A percentile compares a stretch with the other conserved stretches of the same genome.
phyloP scores from a whole-genome alignment of 2,113 vertebrate species.

The Ochotona curzoniae region DNA sequence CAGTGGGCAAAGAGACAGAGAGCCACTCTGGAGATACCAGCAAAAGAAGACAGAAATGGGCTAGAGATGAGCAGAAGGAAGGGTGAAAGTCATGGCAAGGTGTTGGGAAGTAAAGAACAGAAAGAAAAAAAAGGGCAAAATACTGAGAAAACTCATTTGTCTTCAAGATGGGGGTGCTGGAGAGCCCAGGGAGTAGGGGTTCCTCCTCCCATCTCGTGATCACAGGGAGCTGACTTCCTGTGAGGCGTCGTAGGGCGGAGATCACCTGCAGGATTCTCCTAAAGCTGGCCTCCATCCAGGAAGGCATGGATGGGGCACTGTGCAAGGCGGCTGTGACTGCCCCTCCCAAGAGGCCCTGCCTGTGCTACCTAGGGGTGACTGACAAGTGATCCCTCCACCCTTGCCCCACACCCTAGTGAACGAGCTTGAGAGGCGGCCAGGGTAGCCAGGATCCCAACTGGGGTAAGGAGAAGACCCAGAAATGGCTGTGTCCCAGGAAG shows the following conservation, averaged over 20 bases:
- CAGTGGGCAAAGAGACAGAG: neutral
- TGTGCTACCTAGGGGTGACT: fast-evolving
- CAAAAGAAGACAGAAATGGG: neutral
- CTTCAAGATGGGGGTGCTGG: neutral
- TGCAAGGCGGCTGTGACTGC: no score
- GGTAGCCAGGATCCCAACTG: neutral
- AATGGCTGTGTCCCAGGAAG: neutral
- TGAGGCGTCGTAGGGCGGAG: neutral
- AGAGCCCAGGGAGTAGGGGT: no score
- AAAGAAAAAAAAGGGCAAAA: neutral
- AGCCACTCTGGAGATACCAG: neutral
- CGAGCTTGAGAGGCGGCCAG: no score
- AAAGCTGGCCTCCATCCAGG: neutral
- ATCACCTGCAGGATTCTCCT: no score
- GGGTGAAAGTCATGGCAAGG: no score
- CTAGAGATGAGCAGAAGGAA: no score
- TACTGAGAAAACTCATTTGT: neutral
- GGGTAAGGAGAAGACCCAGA: slow-evolving; percentile 12
- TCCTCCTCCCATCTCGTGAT: no score
- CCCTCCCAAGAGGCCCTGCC: neutral
- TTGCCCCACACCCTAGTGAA: no score
- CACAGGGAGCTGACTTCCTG: neutral
- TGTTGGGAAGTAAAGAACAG: no score
- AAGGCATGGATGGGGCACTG: neutral
- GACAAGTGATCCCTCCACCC: neutral